Evolutionary conservation across 2,888 invertebrate species (phyloP).

Genomic region (Timandra comae): DNA sequence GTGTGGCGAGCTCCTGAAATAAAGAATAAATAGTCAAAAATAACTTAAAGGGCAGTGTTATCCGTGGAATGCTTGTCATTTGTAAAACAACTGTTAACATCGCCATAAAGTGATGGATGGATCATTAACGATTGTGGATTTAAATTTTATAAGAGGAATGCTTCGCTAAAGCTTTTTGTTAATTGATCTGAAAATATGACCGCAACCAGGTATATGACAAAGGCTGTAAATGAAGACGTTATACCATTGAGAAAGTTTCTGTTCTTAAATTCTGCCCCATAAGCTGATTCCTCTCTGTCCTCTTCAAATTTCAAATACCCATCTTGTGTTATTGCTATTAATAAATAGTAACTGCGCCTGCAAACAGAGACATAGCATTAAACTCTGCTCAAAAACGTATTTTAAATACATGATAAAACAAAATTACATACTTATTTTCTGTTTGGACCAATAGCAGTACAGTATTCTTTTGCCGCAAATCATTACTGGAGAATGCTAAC

Average conservation of each 20-base stretch:
- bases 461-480: slow-evolving; percentile 86
- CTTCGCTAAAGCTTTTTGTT: too few species aligned
- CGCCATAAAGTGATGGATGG: too few species aligned
- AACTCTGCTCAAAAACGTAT: not conserved
- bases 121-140: too few species aligned
- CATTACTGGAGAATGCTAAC: slow-evolving; percentile 90
- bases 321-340: slow-evolving; percentile 88
- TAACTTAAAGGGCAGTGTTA: too few species aligned
- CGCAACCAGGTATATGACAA: too few species aligned
- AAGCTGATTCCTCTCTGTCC: slow-evolving; percentile 85
- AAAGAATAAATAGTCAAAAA: too few species aligned
- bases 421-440: slow-evolving; percentile 83
- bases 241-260: slow-evolving; percentile 90
- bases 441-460: slow-evolving; percentile 88
- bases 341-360: slow-evolving; percentile 88
- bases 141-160: too few species aligned
- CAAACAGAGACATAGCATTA: slow-evolving; percentile 16
- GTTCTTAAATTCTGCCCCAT: slow-evolving; percentile 84
- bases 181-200: too few species aligned
- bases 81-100: too few species aligned
- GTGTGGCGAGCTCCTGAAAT: slow-evolving; percentile 83
- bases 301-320: slow-evolving; percentile 91
- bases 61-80: too few species aligned
- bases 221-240: too few species aligned
- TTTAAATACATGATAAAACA: not conserved